phyloP scores from a whole-genome alignment of 1,140 invertebrate genomes.

The Laupala kohalensis region DNA sequence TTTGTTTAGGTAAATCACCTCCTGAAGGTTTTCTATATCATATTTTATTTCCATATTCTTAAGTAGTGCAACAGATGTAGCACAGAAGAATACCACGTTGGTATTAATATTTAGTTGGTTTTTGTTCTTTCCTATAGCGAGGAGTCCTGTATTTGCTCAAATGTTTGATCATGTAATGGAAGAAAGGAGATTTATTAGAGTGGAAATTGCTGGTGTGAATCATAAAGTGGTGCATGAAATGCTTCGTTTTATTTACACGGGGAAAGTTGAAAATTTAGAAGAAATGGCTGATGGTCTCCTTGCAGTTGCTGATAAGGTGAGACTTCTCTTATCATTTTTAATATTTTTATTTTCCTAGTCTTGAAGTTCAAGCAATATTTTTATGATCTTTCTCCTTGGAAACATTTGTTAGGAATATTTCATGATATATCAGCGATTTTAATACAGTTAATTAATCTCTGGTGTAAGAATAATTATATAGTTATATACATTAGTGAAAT shows the following conservation, averaged over 20 bases:
- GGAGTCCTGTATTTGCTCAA: conserved; percentile 92
- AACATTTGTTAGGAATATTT: not conserved
- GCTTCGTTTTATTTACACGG: conserved; percentile 96
- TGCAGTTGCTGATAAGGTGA: conserved; percentile 89
- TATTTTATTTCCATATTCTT: too few species aligned
- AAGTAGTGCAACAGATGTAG: too few species aligned
- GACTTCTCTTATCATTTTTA: too few species aligned
- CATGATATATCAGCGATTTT: not conserved
- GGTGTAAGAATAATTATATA: too few species aligned
- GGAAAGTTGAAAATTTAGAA: conserved; percentile 85
- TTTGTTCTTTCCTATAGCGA: conserved; percentile 44
- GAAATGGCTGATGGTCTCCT: conserved; percentile 96
- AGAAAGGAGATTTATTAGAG: conserved; percentile 88
- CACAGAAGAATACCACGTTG: too few species aligned
- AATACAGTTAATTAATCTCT: too few species aligned
- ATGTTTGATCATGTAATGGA: conserved; percentile 99
- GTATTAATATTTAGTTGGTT: not conserved
- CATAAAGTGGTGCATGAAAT: conserved; percentile 93
- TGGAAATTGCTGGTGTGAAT: conserved; percentile 95
- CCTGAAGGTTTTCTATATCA: too few species aligned
- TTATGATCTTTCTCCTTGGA: not conserved
- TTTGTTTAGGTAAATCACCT: too few species aligned
- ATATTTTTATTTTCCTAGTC: too few species aligned
- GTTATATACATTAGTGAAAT: too few species aligned
- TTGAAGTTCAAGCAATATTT: not conserved